These are phyloP conservation scores for Cyanistes caeruleus DNA, from an alignment of 2,113 vertebrate species.

Conservation along the genomic window DNA sequence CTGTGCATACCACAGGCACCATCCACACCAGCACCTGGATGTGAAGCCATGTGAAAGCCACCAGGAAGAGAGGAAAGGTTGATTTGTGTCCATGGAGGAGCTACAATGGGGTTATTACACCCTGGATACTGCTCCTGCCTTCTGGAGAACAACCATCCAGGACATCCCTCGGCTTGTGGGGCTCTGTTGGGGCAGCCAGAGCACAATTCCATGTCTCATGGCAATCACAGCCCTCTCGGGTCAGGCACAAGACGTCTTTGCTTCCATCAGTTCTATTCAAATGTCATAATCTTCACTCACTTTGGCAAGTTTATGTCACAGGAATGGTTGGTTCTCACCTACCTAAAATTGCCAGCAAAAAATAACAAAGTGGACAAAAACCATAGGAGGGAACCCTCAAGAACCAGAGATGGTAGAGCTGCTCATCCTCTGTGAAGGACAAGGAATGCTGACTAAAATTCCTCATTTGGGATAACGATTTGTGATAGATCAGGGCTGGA, in stretches of 20 bases:
- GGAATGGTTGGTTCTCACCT: background rate
- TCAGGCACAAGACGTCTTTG: background rate
- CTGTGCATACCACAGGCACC: background rate
- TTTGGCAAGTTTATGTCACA: background rate
- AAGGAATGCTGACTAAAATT: background rate
- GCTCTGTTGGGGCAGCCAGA: background rate
- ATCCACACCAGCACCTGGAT: rapidly evolving
- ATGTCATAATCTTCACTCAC: background rate
- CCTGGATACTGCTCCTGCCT: background rate
- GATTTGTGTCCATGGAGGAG: background rate
- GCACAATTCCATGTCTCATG: too few species aligned
- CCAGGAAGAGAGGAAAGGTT: background rate
- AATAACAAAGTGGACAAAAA: rapidly evolving
- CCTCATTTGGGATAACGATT: background rate
- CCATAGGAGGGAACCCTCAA: rapidly evolving
- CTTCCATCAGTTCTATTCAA: background rate
- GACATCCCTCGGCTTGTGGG: background rate
- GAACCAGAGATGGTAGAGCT: background rate
- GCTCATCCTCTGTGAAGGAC: background rate
- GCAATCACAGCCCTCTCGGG: background rate
- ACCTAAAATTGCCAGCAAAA: background rate
- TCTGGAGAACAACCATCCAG: background rate
- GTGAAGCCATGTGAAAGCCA: background rate
- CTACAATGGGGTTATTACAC: rapidly evolving
- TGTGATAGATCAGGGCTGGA: background rate